phyloP scores from a whole-genome alignment of 2,797 vertebrate species.

The Myotis findleyi region DNA sequence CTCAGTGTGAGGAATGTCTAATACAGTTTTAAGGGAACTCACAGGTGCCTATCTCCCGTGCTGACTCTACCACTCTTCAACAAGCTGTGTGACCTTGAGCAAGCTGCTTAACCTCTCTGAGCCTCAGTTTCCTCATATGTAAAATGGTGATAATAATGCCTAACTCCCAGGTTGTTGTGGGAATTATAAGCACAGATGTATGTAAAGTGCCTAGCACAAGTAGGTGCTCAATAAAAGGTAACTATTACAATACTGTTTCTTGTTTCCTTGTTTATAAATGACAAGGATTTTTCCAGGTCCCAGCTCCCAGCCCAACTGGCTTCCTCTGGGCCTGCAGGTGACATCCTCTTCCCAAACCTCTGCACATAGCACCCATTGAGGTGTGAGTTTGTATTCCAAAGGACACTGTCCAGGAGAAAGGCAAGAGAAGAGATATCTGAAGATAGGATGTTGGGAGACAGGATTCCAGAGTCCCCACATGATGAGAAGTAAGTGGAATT shows the following conservation, averaged over 20 bases:
- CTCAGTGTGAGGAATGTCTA: constrained; percentile 35
- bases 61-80: neutral
- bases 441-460: neutral
- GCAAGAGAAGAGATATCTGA: neutral
- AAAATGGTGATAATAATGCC: constrained; percentile 53
- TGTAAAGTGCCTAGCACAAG: constrained; percentile 74
- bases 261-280: constrained; percentile 42
- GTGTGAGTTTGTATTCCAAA: neutral
- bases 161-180: constrained; percentile 69
- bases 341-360: neutral
- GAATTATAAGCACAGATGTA: constrained; percentile 65
- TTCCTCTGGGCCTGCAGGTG: constrained; percentile 6
- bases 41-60: neutral
- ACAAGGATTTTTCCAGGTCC: constrained; percentile 26
- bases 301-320: neutral
- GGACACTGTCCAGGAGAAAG: constrained; percentile 3
- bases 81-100: constrained; percentile 43
- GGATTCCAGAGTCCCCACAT: neutral
- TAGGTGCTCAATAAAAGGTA: constrained; percentile 80
- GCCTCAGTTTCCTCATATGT: constrained; percentile 58
- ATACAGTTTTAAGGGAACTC: constrained; percentile 24
- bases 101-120: constrained; percentile 52
- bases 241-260: constrained; percentile 18
- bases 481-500: neutral
- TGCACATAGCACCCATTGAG: neutral